Evolutionary conservation across 2,797 vertebrate species (phyloP).

Genomic region (Carapus acus): DNA sequence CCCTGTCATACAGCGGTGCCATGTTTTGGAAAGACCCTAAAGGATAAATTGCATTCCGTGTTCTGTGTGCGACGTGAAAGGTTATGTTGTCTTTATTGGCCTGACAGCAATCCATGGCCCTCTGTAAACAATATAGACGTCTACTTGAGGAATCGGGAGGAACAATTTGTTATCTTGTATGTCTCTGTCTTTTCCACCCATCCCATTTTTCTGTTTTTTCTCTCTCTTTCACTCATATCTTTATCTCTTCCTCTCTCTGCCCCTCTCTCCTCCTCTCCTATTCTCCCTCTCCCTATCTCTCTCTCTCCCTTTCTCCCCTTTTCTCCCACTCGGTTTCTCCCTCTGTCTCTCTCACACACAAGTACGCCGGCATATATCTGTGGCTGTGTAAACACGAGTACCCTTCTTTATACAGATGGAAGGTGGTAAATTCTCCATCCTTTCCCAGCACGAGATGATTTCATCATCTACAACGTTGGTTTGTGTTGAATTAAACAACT

Average conservation of each 20-base stretch:
- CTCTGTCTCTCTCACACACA: slow-evolving; percentile 8
- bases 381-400: slow-evolving; percentile 26
- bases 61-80: slow-evolving; percentile 51
- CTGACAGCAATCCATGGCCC: slow-evolving; percentile 50
- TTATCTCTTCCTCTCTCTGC: neutral
- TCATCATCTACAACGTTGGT: slow-evolving; percentile 32
- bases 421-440: slow-evolving; percentile 5
- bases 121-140: slow-evolving; percentile 61
- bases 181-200: too few relatives aligned
- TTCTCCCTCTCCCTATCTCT: slow-evolving; percentile 19
- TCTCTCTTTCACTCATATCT: slow-evolving; percentile 16
- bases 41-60: slow-evolving; percentile 61
- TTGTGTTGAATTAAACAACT: slow-evolving; percentile 36
- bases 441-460: slow-evolving; percentile 6
- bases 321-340: slow-evolving; percentile 4
- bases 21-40: slow-evolving; percentile 59
- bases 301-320: slow-evolving; percentile 19
- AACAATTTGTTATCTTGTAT: slow-evolving; percentile 49
- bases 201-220: slow-evolving; percentile 20
- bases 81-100: slow-evolving; percentile 62
- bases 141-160: slow-evolving; percentile 58
- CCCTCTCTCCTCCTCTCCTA: slow-evolving; percentile 17
- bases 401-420: slow-evolving; percentile 2
- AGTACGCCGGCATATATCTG: neutral
- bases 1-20: slow-evolving; percentile 41